Evolutionary conservation across 2,888 invertebrate species (phyloP).

Genomic region (Actias luna): DNA sequence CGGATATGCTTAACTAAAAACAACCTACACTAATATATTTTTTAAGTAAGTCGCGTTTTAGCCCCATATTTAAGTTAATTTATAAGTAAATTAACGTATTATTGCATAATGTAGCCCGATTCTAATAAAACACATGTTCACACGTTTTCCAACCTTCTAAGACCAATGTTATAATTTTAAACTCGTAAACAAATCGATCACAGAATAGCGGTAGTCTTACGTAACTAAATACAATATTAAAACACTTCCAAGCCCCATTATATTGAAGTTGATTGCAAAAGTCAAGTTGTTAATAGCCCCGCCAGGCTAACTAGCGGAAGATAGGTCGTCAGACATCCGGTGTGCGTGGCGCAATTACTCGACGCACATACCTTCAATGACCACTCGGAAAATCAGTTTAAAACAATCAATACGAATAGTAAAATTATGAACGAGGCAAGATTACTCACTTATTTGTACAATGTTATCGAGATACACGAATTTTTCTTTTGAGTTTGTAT

Average conservation of each 20-base stretch:
- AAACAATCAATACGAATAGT: neutral
- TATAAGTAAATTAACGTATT: too few relatives aligned
- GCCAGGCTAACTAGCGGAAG: slow-evolving; percentile 8
- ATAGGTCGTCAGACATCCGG: slow-evolving; percentile 17
- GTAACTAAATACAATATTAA: neutral
- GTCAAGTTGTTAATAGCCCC: neutral
- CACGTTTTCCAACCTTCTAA: too few relatives aligned
- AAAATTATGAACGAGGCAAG: too few relatives aligned
- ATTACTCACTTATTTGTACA: too few relatives aligned
- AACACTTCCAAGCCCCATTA: neutral
- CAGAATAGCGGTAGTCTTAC: neutral
- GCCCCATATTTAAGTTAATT: too few relatives aligned
- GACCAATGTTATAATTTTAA: neutral
- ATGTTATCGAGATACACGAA: too few relatives aligned
- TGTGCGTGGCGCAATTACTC: slow-evolving; percentile 8
- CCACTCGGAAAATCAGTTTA: neutral
- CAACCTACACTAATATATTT: too few relatives aligned
- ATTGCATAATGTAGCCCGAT: too few relatives aligned
- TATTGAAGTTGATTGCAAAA: slow-evolving; percentile 12
- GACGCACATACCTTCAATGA: neutral
- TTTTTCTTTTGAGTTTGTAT: too few relatives aligned
- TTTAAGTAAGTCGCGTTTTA: too few relatives aligned
- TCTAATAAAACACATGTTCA: too few relatives aligned
- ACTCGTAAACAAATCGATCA: neutral
- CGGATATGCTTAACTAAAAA: too few relatives aligned